A percentile compares a stretch with the other conserved stretches of the same genome.
Conservation (phyloP, 2,113 vertebrate species). For the Oncorhynchus tshawytscha region DNA sequence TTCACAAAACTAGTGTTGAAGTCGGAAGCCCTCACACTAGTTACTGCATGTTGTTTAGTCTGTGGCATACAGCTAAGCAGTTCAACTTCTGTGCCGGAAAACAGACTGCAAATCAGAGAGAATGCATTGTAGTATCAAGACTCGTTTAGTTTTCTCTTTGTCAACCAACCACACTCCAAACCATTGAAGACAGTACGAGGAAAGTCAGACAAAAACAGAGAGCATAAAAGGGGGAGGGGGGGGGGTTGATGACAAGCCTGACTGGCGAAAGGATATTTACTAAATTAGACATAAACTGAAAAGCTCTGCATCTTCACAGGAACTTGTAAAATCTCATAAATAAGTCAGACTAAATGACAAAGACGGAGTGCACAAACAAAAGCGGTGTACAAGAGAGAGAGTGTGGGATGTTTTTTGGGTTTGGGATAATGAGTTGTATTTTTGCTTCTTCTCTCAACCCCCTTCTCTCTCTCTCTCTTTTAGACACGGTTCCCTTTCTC, state of each 20-base stretch:
- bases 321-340: slow-evolving; percentile 76
- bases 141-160: slow-evolving; percentile 29
- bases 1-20: slow-evolving; percentile 43
- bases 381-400: slow-evolving; percentile 52
- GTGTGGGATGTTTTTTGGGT: slow-evolving; percentile 52
- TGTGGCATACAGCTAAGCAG: slow-evolving; percentile 45
- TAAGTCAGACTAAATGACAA: slow-evolving; percentile 70
- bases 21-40: slow-evolving; percentile 9
- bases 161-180: slow-evolving; percentile 31
- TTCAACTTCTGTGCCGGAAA: slow-evolving; percentile 47
- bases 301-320: slow-evolving; percentile 68
- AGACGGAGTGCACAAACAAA: slow-evolving; percentile 63
- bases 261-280: slow-evolving; percentile 75
- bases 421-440: slow-evolving; percentile 74
- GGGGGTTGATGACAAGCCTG: slow-evolving; percentile 68
- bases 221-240: not conserved
- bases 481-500: slow-evolving; percentile 14
- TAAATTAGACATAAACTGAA: slow-evolving; percentile 80
- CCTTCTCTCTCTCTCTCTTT: slow-evolving; percentile 7
- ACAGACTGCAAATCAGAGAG: slow-evolving; percentile 55
- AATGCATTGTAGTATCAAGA: slow-evolving; percentile 34
- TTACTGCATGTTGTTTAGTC: slow-evolving; percentile 46
- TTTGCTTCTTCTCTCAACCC: slow-evolving; percentile 39
- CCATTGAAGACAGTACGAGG: slow-evolving; percentile 9
- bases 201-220: slow-evolving; percentile 1